Percentiles rank a stretch among this genome's conserved stretches.
These are phyloP conservation scores for Megaceryle maxima DNA, from an alignment of 2,113 vertebrate genomes.

Conservation along the genomic window DNA sequence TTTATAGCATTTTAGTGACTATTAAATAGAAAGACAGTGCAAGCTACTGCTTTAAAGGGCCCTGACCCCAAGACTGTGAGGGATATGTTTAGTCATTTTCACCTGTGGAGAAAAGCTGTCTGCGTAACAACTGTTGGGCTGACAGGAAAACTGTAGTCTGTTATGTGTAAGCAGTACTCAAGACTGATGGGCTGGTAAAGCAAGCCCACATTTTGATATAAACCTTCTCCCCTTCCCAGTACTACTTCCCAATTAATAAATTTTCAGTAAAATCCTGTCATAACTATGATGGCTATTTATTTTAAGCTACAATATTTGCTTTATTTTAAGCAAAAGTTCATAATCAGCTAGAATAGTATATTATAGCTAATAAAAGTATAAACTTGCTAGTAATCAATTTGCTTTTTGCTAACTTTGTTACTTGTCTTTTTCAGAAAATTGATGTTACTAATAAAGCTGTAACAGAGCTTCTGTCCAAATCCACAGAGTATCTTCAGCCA, in stretches of 20 bases:
- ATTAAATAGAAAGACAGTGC: neutral
- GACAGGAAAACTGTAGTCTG: neutral
- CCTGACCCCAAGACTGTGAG: neutral
- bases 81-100: neutral
- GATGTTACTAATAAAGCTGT: slow-evolving; percentile 93
- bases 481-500: slow-evolving; percentile 93
- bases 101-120: neutral
- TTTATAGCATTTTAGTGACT: neutral
- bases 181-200: neutral
- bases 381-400: neutral
- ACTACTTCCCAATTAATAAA: neutral
- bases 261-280: neutral
- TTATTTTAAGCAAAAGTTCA: neutral
- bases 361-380: neutral
- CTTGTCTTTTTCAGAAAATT: slow-evolving; percentile 84
- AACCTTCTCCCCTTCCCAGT: neutral
- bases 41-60: neutral
- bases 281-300: neutral
- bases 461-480: slow-evolving; percentile 89
- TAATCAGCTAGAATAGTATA: neutral
- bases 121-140: neutral
- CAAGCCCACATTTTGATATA: neutral
- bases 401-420: neutral
- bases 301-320: neutral
- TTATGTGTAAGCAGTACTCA: neutral